These are phyloP conservation scores for Macroglossus sobrinus DNA, from an alignment of 2,113 vertebrate species.

Conservation along the genomic window DNA sequence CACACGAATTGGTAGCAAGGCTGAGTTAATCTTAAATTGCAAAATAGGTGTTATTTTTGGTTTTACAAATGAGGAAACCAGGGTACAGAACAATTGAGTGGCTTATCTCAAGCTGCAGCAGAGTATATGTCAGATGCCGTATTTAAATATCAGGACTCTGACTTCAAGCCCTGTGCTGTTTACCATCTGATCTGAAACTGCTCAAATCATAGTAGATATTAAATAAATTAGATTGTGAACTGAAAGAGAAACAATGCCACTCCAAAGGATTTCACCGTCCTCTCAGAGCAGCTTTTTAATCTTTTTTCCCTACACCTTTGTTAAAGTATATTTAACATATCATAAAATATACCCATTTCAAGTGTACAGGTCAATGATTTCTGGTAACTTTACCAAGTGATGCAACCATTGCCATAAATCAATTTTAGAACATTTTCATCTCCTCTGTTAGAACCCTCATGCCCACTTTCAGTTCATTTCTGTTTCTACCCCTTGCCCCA, in stretches of 20 bases:
- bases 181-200: not conserved
- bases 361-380: not conserved
- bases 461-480: conserved; percentile 11
- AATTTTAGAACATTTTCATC: conserved; percentile 14
- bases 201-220: not conserved
- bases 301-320: not conserved
- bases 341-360: not conserved
- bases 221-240: not conserved
- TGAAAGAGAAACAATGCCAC: not conserved
- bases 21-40: not conserved
- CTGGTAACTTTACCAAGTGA: not conserved
- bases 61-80: not conserved
- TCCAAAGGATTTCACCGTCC: not conserved
- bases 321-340: not conserved
- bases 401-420: not conserved
- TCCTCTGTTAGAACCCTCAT: not conserved
- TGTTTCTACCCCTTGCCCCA: not conserved
- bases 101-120: not conserved
- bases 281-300: not conserved
- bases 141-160: not conserved
- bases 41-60: not conserved
- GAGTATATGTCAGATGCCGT: not conserved
- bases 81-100: not conserved
- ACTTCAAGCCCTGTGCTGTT: not conserved
- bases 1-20: not conserved